phyloP scores from a whole-genome alignment of 37 sponge, comb jelly and placozoan species.

The Hexactinellida sp. region DNA sequence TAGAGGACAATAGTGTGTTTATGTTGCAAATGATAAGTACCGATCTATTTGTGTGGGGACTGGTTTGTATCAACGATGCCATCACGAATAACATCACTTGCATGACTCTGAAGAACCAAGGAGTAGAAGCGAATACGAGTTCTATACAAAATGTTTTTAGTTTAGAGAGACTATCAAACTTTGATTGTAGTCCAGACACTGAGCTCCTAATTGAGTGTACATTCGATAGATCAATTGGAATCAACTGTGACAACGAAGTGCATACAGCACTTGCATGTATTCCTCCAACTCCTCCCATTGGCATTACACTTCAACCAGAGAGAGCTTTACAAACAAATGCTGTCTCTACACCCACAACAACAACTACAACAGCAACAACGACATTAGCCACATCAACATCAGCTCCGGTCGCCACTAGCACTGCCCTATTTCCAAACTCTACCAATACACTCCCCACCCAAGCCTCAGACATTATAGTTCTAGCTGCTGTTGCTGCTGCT shows the following conservation, averaged over 20 bases:
- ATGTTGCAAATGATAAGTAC: neutral
- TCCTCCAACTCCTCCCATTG: too few relatives aligned
- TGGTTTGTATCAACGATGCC: neutral
- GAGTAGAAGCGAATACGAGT: neutral
- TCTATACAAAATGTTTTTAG: neutral
- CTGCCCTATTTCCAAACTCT: too few relatives aligned
- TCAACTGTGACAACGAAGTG: too few relatives aligned
- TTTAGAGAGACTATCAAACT: neutral
- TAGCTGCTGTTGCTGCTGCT: neutral
- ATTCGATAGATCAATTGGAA: too few relatives aligned
- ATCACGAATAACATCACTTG: neutral
- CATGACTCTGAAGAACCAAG: neutral
- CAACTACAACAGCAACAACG: too few relatives aligned
- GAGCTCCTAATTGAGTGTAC: neutral
- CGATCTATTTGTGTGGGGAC: neutral
- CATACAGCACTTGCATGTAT: too few relatives aligned
- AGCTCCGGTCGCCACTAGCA: neutral
- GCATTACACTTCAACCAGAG: too few relatives aligned
- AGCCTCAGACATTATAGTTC: neutral
- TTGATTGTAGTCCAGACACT: neutral
- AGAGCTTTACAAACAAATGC: too few relatives aligned
- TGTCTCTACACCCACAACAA: too few relatives aligned
- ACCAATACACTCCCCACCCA: too few relatives aligned
- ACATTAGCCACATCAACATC: too few relatives aligned
- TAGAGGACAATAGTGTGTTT: neutral